These are phyloP conservation scores for Zingel zingel DNA, from an alignment of 2,113 vertebrate genomes.

Conservation along the genomic window DNA sequence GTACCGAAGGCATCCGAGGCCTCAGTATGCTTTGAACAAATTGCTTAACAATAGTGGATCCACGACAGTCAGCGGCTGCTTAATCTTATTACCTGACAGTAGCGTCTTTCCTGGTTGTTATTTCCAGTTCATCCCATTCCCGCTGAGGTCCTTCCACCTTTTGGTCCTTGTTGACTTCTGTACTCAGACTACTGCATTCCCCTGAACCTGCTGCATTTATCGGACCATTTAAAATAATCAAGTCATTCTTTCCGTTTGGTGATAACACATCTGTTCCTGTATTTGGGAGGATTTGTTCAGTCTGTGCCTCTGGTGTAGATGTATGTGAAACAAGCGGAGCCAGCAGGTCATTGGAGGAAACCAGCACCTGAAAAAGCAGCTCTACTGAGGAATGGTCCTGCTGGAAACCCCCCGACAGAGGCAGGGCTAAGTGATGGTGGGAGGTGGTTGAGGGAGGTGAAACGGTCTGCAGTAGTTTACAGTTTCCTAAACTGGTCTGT, in stretches of 20 bases:
- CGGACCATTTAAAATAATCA: not conserved
- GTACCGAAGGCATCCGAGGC: not conserved
- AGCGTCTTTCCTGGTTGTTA: not conserved
- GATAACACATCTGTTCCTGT: not conserved
- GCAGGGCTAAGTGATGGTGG: constrained; percentile 17
- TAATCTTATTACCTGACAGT: constrained; percentile 25
- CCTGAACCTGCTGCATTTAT: not conserved
- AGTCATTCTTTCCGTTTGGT: not conserved
- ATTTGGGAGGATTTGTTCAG: not conserved
- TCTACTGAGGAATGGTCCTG: constrained; percentile 70
- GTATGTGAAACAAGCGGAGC: constrained; percentile 43
- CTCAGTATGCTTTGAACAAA: not conserved
- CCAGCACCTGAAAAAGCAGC: constrained; percentile 70
- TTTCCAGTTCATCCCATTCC: constrained; percentile 2
- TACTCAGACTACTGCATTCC: not conserved
- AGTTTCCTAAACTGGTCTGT: not conserved
- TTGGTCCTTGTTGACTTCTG: not conserved
- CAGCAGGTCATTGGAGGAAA: constrained; percentile 71
- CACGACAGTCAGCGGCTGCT: not conserved
- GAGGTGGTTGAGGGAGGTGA: not conserved
- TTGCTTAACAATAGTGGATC: not conserved
- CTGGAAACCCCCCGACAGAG: constrained; percentile 51
- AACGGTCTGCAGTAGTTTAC: not conserved
- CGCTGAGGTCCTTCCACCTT: not conserved
- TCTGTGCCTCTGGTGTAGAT: constrained; percentile 33